Conservation (phyloP, 2,888 invertebrate species). For the Trissoscelio sp. region DNA sequence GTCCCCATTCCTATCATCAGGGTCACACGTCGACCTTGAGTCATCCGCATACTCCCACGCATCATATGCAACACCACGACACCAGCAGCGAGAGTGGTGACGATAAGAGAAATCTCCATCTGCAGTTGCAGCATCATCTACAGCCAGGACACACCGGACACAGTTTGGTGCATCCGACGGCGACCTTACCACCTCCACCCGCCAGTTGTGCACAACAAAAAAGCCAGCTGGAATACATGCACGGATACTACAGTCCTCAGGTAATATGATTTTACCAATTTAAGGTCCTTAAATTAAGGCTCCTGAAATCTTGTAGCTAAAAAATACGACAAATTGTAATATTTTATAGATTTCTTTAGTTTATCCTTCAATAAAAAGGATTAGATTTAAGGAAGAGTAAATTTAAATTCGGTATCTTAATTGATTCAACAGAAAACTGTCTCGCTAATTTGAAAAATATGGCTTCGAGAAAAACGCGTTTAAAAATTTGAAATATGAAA, state of each 20-base stretch:
- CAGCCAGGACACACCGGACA: conserved; percentile 75
- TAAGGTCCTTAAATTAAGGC: no score
- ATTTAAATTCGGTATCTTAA: no score
- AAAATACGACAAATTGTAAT: no score
- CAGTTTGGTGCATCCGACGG: conserved; percentile 81
- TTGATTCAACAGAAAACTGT: no score
- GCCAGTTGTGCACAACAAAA: conserved; percentile 82
- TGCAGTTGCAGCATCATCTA: conserved; percentile 81
- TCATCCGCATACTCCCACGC: conserved; percentile 79
- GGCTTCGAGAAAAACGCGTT: no score
- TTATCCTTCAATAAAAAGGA: no score
- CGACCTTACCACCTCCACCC: conserved; percentile 79
- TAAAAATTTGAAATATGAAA: no score
- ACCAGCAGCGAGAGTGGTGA: conserved; percentile 79
- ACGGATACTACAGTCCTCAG: conserved; percentile 82
- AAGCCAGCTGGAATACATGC: conserved; percentile 82
- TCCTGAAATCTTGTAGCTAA: no score
- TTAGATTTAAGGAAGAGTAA: no score
- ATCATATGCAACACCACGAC: conserved; percentile 80
- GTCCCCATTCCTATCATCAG: conserved; percentile 82
- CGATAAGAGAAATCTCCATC: conserved; percentile 81
- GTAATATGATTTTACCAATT: no score
- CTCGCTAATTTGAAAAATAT: no score
- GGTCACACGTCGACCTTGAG: conserved; percentile 77
- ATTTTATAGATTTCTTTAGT: no score